Evolutionary conservation across 1,140 invertebrate species (phyloP), one percentile per base, ranked within the genome.

Genomic region (Drosophila cardini): DNA sequence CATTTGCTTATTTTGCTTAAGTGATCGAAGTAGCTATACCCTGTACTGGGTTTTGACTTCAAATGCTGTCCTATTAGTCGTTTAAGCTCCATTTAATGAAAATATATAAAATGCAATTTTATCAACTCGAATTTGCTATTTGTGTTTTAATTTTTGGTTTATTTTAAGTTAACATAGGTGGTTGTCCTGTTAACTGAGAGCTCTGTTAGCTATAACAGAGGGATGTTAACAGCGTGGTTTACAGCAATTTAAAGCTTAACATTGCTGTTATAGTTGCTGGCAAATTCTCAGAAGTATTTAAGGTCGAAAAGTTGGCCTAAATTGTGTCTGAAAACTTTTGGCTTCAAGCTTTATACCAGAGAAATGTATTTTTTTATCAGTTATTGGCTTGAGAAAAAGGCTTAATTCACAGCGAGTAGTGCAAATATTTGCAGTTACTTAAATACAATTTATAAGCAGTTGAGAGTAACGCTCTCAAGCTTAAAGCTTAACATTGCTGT

Each of bases 41-140:
- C 32, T 43, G 7, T 16, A 30, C 18, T n/a, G 7, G 52, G 32
- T 10, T 18, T 18, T 11, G 52, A 67, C 75, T 78, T 79, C 69
- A 72, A 78, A 72, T 65, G 80, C 80, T 89, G 84, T 89, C 84
- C 84, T 89, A 89, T 80, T 87, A 89, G 85, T 52, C 42, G 2
- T 32, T 32, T 89, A 87, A 87, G 83, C 77, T 62, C 60, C 63
- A 87, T 73, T 46, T 63, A 61, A 84, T 60, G 71, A 85, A 78
- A 89, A 89, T 78, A 89, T 78, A 89, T 89, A 89, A 89, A 89
- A 89, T 89, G 77, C 61, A 89, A 89, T 89, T 89, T 89, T 89
- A 89, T 72, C 21, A 83, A 74, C 10, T 45, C 7, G 18, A 64
- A n/a, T n/a, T n/a, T n/a, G n/a, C n/a, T n/a, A n/a, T n/a, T n/a